These are phyloP conservation scores for Myotis pilosus DNA, from an alignment of 2,797 vertebrate species.

Conservation along the genomic window DNA sequence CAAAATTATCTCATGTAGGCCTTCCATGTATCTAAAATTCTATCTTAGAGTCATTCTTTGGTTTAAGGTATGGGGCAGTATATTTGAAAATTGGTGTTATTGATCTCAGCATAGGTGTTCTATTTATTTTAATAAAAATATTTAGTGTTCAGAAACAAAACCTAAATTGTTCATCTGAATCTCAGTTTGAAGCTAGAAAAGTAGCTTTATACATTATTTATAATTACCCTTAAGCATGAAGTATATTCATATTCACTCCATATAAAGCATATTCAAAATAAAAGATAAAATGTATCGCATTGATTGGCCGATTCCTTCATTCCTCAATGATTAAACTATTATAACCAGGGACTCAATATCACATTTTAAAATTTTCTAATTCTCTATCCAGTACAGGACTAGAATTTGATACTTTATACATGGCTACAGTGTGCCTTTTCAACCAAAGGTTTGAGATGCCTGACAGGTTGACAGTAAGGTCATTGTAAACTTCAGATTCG, in stretches of 20 bases:
- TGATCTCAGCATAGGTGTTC: not conserved
- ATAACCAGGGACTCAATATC: not conserved
- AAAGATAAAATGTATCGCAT: not conserved
- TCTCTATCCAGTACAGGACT: not conserved
- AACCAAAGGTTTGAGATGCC: constrained; percentile 7
- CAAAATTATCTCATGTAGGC: constrained; percentile 12
- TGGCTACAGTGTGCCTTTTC: not conserved
- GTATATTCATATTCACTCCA: not conserved
- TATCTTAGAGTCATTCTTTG: not conserved
- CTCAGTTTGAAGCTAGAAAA: constrained; percentile 8
- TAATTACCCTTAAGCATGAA: constrained; percentile 1
- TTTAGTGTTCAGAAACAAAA: constrained; percentile 36
- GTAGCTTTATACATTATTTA: not conserved
- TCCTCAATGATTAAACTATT: not conserved
- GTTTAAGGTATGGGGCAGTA: not conserved
- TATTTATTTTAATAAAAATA: not conserved
- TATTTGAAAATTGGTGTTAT: not conserved
- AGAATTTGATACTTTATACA: constrained; percentile 37
- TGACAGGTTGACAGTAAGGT: constrained; percentile 46
- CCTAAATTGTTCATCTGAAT: not conserved
- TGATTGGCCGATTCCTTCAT: constrained; percentile 13
- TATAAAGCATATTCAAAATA: constrained; percentile 31
- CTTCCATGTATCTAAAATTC: constrained; percentile 29
- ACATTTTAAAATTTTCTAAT: constrained; percentile 13
- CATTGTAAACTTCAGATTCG: constrained; percentile 49